These are phyloP conservation scores for Antrozous pallidus DNA, from an alignment of 2,797 vertebrate species.

Conservation along the genomic window DNA sequence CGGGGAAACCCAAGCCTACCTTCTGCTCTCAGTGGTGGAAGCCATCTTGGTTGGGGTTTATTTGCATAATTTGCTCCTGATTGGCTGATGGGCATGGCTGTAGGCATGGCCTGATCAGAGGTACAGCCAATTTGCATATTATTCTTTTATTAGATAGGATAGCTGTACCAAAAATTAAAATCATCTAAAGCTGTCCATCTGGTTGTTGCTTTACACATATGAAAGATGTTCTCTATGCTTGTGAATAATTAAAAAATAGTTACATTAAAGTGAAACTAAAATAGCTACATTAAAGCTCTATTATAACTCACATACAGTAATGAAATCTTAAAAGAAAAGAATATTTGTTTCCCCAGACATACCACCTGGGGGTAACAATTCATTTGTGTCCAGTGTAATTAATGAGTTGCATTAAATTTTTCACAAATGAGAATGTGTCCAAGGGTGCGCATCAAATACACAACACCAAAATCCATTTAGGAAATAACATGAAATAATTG, in stretches of 20 bases:
- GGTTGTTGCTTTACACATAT: background rate
- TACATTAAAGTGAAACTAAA: slow-evolving; percentile 20
- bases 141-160: too few relatives aligned
- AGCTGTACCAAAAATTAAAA: background rate
- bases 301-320: slow-evolving; percentile 4
- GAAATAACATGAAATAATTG: background rate
- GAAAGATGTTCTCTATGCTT: background rate
- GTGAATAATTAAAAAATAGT: background rate
- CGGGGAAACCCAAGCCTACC: too few relatives aligned
- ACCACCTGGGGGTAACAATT: background rate
- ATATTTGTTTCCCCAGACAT: background rate
- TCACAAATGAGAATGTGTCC: background rate
- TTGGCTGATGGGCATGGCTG: too few relatives aligned
- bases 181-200: background rate
- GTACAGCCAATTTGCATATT: too few relatives aligned
- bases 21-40: too few relatives aligned
- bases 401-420: background rate
- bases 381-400: slow-evolving; percentile 41
- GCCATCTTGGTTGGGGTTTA: too few relatives aligned
- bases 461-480: background rate
- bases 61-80: too few relatives aligned
- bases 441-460: background rate
- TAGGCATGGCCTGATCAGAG: too few relatives aligned
- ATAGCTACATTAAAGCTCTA: background rate
- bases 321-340: background rate